phyloP scores from a whole-genome alignment of 2,888 invertebrate species.

The Pharmacophagus antenor region DNA sequence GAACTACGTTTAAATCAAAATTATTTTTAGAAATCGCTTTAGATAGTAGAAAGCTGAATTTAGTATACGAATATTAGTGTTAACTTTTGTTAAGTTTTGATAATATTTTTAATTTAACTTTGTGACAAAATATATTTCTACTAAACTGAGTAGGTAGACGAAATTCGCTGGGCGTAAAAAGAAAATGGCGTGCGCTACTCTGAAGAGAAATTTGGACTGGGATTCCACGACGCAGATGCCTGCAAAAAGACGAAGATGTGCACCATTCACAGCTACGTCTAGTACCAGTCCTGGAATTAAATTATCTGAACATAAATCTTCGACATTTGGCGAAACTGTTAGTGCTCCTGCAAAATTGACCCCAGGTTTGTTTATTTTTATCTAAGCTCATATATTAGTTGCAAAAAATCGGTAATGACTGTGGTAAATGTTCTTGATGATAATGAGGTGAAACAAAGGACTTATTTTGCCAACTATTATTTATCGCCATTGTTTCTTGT shows the following conservation, averaged over 20 bases:
- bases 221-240: conserved; percentile 94
- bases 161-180: conserved; percentile 83
- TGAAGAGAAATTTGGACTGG: conserved; percentile 97
- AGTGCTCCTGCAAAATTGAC: conserved; percentile 88
- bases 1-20: conserved; percentile 59
- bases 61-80: conserved; percentile 37
- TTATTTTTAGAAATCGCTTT: conserved; percentile 62
- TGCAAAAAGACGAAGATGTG: conserved; percentile 94
- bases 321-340: conserved; percentile 91
- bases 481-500: conserved; percentile 66
- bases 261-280: conserved; percentile 87
- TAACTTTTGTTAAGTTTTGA: conserved; percentile 48
- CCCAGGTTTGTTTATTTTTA: conserved; percentile 86
- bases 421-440: conserved; percentile 26
- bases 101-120: conserved; percentile 62
- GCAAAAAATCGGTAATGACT: background rate
- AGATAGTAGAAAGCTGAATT: conserved; percentile 42
- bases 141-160: conserved; percentile 59
- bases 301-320: conserved; percentile 82
- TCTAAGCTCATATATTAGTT: background rate
- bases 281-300: conserved; percentile 77
- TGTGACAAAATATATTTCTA: conserved; percentile 56
- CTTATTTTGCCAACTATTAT: conserved; percentile 54
- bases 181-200: conserved; percentile 98
- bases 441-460: conserved; percentile 17